phyloP scores from a whole-genome alignment of 2,797 vertebrate species.

The Acomys russatus region DNA sequence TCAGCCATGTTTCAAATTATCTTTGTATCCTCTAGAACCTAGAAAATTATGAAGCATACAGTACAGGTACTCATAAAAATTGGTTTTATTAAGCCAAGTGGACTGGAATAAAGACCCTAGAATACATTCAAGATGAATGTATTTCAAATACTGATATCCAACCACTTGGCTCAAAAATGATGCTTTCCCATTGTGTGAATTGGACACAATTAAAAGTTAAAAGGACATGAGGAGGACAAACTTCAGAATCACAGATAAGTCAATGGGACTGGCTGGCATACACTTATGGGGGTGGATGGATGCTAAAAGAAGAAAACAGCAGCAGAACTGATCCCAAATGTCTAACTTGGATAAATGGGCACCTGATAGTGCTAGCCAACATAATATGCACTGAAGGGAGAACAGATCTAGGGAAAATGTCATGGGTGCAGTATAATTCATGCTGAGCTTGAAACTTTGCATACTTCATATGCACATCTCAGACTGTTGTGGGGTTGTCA shows the following conservation, averaged over 20 bases:
- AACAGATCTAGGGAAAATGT: conserved; percentile 36
- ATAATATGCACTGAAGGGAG: not conserved
- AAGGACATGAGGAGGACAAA: not conserved
- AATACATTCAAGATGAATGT: not conserved
- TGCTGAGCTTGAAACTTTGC: conserved; percentile 39
- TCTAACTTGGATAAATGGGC: conserved; percentile 38
- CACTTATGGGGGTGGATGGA: not conserved
- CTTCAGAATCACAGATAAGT: conserved; percentile 26
- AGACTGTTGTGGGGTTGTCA: conserved; percentile 27
- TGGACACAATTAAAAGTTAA: conserved; percentile 49
- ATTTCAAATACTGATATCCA: conserved; percentile 42
- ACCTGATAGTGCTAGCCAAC: conserved; percentile 4
- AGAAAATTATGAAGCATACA: conserved; percentile 28
- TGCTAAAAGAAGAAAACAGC: conserved; percentile 6
- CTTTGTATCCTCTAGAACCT: not conserved
- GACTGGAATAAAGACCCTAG: not conserved
- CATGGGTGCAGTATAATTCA: conserved; percentile 8
- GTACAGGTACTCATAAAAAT: conserved; percentile 16
- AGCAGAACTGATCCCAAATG: conserved; percentile 39
- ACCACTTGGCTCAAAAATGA: not conserved
- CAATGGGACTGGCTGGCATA: not conserved
- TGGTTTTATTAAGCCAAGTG: conserved; percentile 49
- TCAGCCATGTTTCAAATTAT: conserved; percentile 38
- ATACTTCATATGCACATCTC: conserved; percentile 18
- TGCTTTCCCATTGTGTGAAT: conserved; percentile 45